Evolutionary conservation across 2,113 vertebrate genomes (phyloP).

Genomic region (Verasper variegatus): DNA sequence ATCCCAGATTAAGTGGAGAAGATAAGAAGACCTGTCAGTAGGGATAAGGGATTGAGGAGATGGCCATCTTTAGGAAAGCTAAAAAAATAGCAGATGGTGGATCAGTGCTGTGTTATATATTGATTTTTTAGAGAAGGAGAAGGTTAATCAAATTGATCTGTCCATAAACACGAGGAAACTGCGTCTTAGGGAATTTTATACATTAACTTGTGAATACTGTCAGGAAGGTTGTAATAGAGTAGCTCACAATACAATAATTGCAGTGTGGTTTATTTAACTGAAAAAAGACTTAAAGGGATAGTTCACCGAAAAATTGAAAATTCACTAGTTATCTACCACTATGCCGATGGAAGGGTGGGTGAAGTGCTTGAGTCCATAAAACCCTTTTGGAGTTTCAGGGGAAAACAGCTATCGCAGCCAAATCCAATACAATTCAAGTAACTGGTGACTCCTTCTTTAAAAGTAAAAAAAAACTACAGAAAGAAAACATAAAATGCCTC

Average conservation of each 20-base stretch:
- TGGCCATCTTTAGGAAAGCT: slow-evolving; percentile 61
- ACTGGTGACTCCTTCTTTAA: too few species aligned
- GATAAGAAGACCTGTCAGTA: slow-evolving; percentile 77
- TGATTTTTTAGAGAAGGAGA: slow-evolving; percentile 37
- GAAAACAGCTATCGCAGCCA: too few species aligned
- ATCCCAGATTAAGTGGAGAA: slow-evolving; percentile 80
- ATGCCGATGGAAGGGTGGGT: too few species aligned
- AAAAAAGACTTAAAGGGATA: not conserved
- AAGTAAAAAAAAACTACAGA: too few species aligned
- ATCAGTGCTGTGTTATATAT: slow-evolving; percentile 42
- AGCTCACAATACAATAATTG: not conserved
- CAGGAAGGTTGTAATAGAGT: not conserved
- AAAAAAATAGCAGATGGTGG: slow-evolving; percentile 59
- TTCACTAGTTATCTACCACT: too few species aligned
- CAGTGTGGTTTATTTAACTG: slow-evolving; percentile 7
- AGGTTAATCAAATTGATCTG: slow-evolving; percentile 35
- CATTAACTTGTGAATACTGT: slow-evolving; percentile 13
- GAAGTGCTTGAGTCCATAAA: too few species aligned
- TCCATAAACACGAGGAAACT: slow-evolving; percentile 26
- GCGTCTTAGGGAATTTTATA: slow-evolving; percentile 21
- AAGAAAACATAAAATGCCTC: too few species aligned
- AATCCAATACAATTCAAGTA: too few species aligned
- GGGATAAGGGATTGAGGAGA: slow-evolving; percentile 66
- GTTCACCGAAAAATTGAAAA: too few species aligned
- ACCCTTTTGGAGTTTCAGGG: too few species aligned